These are phyloP conservation scores for Aleadryas rufinucha DNA, from an alignment of 2,113 vertebrate species.

Conservation along the genomic window DNA sequence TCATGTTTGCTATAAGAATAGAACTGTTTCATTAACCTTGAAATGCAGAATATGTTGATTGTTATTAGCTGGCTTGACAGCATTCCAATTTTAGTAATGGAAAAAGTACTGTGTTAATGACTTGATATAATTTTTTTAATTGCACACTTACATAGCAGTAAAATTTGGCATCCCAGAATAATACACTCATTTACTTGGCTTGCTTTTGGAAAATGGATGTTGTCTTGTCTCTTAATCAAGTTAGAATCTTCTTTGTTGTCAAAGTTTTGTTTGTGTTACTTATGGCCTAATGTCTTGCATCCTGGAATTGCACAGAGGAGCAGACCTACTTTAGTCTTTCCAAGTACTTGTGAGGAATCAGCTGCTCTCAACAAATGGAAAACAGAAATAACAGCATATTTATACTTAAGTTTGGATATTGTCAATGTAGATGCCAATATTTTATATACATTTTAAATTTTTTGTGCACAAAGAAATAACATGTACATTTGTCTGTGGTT, in stretches of 20 bases:
- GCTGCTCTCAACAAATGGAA: not conserved
- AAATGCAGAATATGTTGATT: not conserved
- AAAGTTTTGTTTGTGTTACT: not conserved
- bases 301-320: not conserved
- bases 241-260: not conserved
- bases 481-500: not conserved
- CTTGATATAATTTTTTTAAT: not conserved
- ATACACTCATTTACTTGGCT: not conserved
- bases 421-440: not conserved
- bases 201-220: not conserved
- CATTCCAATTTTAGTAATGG: not conserved
- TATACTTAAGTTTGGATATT: not conserved
- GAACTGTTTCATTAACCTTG: slow-evolving; percentile 29
- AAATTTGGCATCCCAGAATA: not conserved
- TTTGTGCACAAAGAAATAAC: not conserved
- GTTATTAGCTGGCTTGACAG: not conserved
- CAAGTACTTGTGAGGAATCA: not conserved
- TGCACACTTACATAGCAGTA: not conserved
- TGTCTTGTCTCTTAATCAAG: not conserved
- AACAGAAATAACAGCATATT: not conserved
- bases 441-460: not conserved
- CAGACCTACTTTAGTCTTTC: not conserved
- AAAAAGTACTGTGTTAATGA: not conserved
- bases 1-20: slow-evolving; percentile 1
- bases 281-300: not conserved